These are phyloP conservation scores for Gouania willdenowi DNA, from an alignment of 2,797 vertebrate species.

Conservation along the genomic window DNA sequence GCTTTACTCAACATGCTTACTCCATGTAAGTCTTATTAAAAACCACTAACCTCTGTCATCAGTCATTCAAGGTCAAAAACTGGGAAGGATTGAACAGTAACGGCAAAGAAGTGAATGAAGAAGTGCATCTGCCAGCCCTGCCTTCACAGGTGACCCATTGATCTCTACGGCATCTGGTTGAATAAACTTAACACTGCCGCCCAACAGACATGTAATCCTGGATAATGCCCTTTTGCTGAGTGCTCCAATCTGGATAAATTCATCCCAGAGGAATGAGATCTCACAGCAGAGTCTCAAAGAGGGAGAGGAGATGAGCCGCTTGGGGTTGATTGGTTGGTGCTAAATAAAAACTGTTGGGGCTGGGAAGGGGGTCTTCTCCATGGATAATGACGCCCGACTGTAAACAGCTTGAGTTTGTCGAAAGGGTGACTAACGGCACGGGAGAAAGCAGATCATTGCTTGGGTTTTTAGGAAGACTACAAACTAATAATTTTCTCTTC, in stretches of 20 bases:
- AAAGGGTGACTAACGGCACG: slow-evolving; percentile 40
- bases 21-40: background rate
- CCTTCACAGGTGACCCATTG: slow-evolving; percentile 70
- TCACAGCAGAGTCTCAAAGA: slow-evolving; percentile 50
- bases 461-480: slow-evolving; percentile 62
- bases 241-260: slow-evolving; percentile 81
- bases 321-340: slow-evolving; percentile 61
- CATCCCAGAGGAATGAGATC: slow-evolving; percentile 70
- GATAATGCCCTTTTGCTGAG: slow-evolving; percentile 82
- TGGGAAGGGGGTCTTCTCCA: slow-evolving; percentile 39
- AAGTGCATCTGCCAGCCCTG: slow-evolving; percentile 30
- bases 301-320: slow-evolving; percentile 47
- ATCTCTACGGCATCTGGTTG: slow-evolving; percentile 78
- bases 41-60: background rate
- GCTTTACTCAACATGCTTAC: slow-evolving; percentile 1
- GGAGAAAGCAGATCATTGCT: slow-evolving; percentile 51
- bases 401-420: slow-evolving; percentile 73
- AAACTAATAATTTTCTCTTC: slow-evolving; percentile 51
- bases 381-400: slow-evolving; percentile 62
- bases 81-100: slow-evolving; percentile 8
- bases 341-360: slow-evolving; percentile 57
- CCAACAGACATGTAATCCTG: slow-evolving; percentile 78
- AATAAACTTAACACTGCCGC: slow-evolving; percentile 80
- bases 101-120: slow-evolving; percentile 15
- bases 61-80: background rate